Base-by-base conservation (phyloP, 2,797 vertebrate genomes). In the Champsocephalus esox region DNA sequence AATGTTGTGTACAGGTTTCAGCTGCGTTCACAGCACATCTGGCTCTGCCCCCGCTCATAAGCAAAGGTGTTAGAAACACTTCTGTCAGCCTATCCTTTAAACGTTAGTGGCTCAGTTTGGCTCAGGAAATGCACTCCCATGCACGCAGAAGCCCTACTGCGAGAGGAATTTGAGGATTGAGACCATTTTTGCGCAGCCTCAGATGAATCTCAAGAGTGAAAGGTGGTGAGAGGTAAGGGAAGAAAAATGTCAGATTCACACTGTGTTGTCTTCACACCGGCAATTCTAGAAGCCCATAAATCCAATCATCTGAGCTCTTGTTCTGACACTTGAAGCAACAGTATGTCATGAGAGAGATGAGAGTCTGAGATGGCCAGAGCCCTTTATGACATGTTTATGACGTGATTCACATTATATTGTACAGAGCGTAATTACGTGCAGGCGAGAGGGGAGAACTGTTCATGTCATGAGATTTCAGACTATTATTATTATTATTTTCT, bases 11-110 rank as follows among this genome's bases (percentile, higher is more conserved):
- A 50, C 43, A 66, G 59, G 72, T 81, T 70, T 66, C 54, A 80
- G 68, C 60, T 75, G 78, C 58, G 54, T 90, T 92, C 90, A 80
- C 92, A 92, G 90, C 91, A 93, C 92, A 95, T 92, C 93, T 95
- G 93, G 86, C 82, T 84, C 87, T 82, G 80, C 85, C 87, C 85
- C 79, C 56, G 69, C 84, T 88, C 85, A 82, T 81, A 88, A 87
- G 60, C 73, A 85, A 75, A 89, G 89, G 90, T 93, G 92, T 91
- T 88, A 89, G 83, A 79, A 92, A 92, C 85, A 83, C 83, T 81
- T 79, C 80, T 82, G 86, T 88, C 81, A 87, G 73, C 58, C 80
- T 77, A 66, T 75, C 73, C 66, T 72, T 63, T 79, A 70, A 90
- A 89, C 43, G 60, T 14, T 49, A 54, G 65, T 50, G 69, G 73